phyloP scores from a whole-genome alignment of 2,888 invertebrate genomes.

The Chaetogeoica ovagalla region DNA sequence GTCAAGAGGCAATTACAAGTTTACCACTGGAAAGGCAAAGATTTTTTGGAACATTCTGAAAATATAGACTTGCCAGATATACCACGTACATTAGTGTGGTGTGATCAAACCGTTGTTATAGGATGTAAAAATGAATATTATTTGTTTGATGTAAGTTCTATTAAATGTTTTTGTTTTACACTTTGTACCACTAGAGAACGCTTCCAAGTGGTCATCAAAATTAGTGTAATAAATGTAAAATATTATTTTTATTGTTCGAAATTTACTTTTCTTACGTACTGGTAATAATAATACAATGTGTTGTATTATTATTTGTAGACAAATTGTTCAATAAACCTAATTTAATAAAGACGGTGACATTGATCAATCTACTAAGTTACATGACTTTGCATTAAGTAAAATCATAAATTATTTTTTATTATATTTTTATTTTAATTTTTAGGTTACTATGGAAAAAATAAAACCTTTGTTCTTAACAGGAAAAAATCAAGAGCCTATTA shows the following conservation, averaged over 20 bases:
- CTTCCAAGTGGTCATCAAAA: no score
- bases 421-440: background rate
- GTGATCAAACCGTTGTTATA: conserved; percentile 80
- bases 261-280: no score
- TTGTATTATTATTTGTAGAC: background rate
- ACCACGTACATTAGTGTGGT: conserved; percentile 80
- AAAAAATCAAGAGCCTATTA: conserved; percentile 78
- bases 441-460: conserved; percentile 64
- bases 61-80: conserved; percentile 79
- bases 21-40: conserved; percentile 85
- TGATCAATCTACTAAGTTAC: background rate
- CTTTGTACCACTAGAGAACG: background rate
- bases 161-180: background rate
- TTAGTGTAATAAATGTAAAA: background rate
- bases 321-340: background rate
- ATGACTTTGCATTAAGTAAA: background rate
- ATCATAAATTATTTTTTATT: background rate
- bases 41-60: conserved; percentile 72
- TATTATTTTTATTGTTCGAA: background rate
- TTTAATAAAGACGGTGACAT: background rate
- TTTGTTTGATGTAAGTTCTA: conserved; percentile 54
- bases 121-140: conserved; percentile 70
- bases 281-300: no score
- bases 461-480: conserved; percentile 86
- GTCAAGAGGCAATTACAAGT: conserved; percentile 83